Evolutionary conservation across 2,113 vertebrate genomes (phyloP).

Genomic region (Coturnix japonica): DNA sequence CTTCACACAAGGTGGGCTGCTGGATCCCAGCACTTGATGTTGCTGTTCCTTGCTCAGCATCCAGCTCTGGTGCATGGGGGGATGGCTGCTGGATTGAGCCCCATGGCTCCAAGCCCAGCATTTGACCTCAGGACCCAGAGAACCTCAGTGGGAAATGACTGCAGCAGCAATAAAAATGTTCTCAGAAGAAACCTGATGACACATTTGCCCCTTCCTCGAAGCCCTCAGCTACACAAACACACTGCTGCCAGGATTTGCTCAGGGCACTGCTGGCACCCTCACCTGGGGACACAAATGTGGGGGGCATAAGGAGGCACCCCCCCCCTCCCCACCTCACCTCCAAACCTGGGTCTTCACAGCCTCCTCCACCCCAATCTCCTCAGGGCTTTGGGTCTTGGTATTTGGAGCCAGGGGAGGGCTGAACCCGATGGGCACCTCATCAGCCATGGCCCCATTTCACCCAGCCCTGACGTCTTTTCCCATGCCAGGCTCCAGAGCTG

Average conservation of each 20-base stretch:
- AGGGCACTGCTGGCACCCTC: background rate
- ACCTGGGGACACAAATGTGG: fast-evolving
- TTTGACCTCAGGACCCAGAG: background rate
- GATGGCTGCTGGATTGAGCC: background rate
- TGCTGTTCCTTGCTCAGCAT: background rate
- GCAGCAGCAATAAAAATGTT: background rate
- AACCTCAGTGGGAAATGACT: background rate
- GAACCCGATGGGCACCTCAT: background rate
- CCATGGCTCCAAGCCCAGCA: background rate
- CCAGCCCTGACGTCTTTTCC: constrained; percentile 57
- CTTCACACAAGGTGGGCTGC: fast-evolving
- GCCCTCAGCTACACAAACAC: background rate
- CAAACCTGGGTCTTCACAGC: fast-evolving
- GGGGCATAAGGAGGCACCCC: background rate
- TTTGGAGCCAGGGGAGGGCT: background rate
- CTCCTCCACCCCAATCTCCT: background rate
- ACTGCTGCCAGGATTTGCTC: fast-evolving
- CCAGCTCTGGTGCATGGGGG: background rate
- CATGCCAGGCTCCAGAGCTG: background rate
- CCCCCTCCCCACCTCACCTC: fast-evolving
- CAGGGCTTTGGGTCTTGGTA: fast-evolving
- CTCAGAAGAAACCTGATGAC: background rate
- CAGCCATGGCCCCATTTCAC: background rate
- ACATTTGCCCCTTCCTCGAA: background rate
- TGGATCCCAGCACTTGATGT: fast-evolving